Evolutionary conservation across 1,140 invertebrate genomes (phyloP).

Genomic region (Hydropsyche tenuis): DNA sequence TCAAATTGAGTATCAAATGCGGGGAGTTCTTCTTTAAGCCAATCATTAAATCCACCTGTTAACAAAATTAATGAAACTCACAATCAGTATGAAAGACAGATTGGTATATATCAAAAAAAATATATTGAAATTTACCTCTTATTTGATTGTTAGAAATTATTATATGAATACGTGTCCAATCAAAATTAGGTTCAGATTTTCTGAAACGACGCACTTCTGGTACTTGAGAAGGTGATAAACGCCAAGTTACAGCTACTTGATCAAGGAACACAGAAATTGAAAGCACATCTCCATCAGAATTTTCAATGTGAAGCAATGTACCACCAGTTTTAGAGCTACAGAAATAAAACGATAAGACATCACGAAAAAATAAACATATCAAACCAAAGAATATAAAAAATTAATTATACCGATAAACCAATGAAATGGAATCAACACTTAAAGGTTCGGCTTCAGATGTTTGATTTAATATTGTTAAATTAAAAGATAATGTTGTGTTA

Average conservation of each 20-base stretch:
- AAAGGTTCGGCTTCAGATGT: slow-evolving; percentile 50
- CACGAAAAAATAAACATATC: background rate
- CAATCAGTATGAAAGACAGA: background rate
- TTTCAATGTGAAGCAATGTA: slow-evolving; percentile 69
- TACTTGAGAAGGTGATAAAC: slow-evolving; percentile 60
- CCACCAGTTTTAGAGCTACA: slow-evolving; percentile 77
- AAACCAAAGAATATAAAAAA: background rate
- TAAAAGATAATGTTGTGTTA: slow-evolving; percentile 66
- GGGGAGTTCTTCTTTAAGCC: slow-evolving; percentile 59
- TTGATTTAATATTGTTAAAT: slow-evolving; percentile 54
- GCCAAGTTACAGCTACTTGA: slow-evolving; percentile 72
- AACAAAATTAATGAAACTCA: background rate
- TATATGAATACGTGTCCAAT: slow-evolving; percentile 73
- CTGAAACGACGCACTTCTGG: slow-evolving; percentile 63
- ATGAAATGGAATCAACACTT: slow-evolving; percentile 55
- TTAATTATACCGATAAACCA: slow-evolving; percentile 55
- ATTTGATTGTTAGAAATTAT: slow-evolving; percentile 53
- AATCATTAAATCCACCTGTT: slow-evolving; percentile 61
- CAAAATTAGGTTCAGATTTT: slow-evolving; percentile 66
- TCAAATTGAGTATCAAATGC: slow-evolving; percentile 62
- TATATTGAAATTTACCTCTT: slow-evolving; percentile 50
- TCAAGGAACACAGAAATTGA: slow-evolving; percentile 74
- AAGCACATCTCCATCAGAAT: slow-evolving; percentile 54
- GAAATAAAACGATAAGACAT: slow-evolving; percentile 41
- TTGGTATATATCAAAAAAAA: background rate